A percentile compares a stretch with the other conserved stretches of the same genome.
phyloP scores from a whole-genome alignment of 1,140 invertebrate species.

The Glomeris maerens region DNA sequence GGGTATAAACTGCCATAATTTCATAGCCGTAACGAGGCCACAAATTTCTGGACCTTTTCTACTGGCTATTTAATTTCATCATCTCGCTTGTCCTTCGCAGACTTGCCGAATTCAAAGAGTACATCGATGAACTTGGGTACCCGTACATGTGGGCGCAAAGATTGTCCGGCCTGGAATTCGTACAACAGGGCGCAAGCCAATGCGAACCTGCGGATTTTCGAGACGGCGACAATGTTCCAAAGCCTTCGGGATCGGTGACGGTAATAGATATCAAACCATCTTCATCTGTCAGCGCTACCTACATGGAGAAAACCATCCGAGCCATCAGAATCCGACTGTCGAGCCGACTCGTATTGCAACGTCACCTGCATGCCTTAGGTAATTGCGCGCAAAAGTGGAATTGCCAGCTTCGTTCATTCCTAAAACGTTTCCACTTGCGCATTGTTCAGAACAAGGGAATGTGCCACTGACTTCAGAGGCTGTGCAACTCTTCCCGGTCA shows the following conservation, averaged over 20 bases:
- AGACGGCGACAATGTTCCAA: conserved; percentile 1
- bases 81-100: conserved; percentile 15
- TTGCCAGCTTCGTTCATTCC: no score
- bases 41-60: not conserved
- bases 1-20: no score
- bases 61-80: not conserved
- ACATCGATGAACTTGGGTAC: conserved; percentile 44
- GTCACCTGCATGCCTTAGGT: conserved; percentile 57
- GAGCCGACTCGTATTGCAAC: conserved; percentile 54
- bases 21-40: conserved; percentile 21
- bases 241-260: conserved; percentile 9
- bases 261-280: conserved; percentile 17
- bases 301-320: conserved; percentile 34
- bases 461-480: conserved; percentile 24
- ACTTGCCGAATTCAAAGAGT: conserved; percentile 39
- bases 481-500: conserved; percentile 33
- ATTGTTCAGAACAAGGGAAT: conserved; percentile 25
- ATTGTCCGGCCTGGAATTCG: conserved; percentile 69
- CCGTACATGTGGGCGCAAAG: conserved; percentile 82
- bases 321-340: conserved; percentile 53
- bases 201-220: conserved; percentile 27
- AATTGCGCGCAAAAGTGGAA: conserved; percentile 33
- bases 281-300: conserved; percentile 24
- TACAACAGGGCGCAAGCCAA: conserved; percentile 23
- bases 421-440: conserved; percentile 13